Evolutionary conservation across 2,113 vertebrate genomes (phyloP).

Genomic region (Dicaeum eximium): DNA sequence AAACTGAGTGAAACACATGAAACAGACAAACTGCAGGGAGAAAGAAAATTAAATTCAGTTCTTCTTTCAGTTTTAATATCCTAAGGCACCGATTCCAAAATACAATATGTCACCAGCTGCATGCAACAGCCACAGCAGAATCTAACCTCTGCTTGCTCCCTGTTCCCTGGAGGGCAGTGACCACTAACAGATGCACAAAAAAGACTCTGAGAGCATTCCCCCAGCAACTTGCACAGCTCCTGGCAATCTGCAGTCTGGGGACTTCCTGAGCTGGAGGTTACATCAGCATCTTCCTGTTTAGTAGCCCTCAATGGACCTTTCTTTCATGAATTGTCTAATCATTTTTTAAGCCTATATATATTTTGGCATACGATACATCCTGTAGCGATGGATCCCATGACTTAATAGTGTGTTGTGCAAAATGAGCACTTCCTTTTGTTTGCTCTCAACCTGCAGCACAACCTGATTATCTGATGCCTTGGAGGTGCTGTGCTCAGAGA

Average conservation of each 20-base stretch:
- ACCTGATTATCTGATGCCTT: not conserved
- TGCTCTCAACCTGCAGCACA: not conserved
- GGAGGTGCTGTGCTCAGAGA: not conserved
- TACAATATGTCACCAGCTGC: slow-evolving; percentile 19
- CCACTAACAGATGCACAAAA: slow-evolving; percentile 35
- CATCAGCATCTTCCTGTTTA: slow-evolving; percentile 66
- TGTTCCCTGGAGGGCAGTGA: slow-evolving; percentile 4
- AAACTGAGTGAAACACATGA: not conserved
- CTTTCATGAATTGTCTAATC: slow-evolving; percentile 58
- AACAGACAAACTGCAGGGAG: not conserved
- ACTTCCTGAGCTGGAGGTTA: slow-evolving; percentile 56
- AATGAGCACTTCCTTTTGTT: slow-evolving; percentile 30
- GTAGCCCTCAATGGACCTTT: slow-evolving; percentile 45
- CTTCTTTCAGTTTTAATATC: slow-evolving; percentile 22
- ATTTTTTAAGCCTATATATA: slow-evolving; percentile 48
- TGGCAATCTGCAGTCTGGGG: slow-evolving; percentile 29
- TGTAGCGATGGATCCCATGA: slow-evolving; percentile 52
- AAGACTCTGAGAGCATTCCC: not conserved
- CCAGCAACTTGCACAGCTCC: slow-evolving; percentile 2
- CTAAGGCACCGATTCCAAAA: slow-evolving; percentile 11
- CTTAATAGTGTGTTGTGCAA: slow-evolving; percentile 11
- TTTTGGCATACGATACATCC: slow-evolving; percentile 51
- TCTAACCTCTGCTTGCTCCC: not conserved
- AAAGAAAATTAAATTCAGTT: not conserved
- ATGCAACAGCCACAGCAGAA: not conserved